Percentiles rank a stretch among this genome's conserved stretches.
Evolutionary conservation across 2,888 invertebrate genomes (phyloP).

Genomic region (Yponomeuta malinellus): DNA sequence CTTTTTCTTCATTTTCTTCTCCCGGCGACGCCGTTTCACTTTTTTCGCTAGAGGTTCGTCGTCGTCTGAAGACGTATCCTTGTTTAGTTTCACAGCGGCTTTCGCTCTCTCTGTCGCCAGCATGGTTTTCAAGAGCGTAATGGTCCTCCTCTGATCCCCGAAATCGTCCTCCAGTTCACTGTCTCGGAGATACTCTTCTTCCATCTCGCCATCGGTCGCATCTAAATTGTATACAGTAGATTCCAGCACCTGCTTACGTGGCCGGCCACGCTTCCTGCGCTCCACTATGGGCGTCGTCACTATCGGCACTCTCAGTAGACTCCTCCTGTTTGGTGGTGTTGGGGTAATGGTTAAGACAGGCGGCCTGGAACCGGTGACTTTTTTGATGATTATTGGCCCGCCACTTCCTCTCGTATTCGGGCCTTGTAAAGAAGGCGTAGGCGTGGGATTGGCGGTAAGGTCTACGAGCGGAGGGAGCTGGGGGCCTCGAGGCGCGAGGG

Average conservation of each 20-base stretch:
- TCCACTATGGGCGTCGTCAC: too few relatives aligned
- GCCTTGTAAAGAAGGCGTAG: background rate
- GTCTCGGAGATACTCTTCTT: constrained; percentile 28
- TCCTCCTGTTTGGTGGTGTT: background rate
- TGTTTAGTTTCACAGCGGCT: background rate
- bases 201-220: constrained; percentile 35
- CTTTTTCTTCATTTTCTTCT: background rate
- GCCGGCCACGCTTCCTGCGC: background rate
- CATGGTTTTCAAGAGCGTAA: background rate
- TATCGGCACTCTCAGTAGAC: background rate
- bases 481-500: background rate
- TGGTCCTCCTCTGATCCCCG: background rate
- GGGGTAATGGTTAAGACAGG: background rate
- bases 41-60: constrained; percentile 12
- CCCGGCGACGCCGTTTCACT: background rate
- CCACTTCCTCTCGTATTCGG: background rate
- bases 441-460: background rate
- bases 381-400: background rate
- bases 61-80: constrained; percentile 1
- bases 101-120: background rate
- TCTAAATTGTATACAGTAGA: constrained; percentile 29
- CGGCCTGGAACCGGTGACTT: background rate
- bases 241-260: constrained; percentile 22
- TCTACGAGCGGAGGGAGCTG: background rate
- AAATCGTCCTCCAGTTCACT: constrained; percentile 18